Percentiles rank a stretch among this genome's conserved stretches.
Evolutionary conservation across 2,888 invertebrate species (phyloP).

Genomic region (Sipha maydis): DNA sequence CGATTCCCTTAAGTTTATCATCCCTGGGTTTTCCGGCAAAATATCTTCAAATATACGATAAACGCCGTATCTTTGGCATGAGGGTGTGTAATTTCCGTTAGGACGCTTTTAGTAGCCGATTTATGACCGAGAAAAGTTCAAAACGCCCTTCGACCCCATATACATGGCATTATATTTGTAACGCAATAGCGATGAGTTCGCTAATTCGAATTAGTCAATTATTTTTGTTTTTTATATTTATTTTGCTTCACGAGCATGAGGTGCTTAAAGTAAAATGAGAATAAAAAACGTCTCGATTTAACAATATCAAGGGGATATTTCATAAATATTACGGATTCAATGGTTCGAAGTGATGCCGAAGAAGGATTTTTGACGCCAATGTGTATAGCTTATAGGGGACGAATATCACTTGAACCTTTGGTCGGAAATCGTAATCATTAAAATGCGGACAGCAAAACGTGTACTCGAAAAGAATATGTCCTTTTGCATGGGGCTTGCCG

Average conservation of each 20-base stretch:
- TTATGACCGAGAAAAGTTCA: constrained; percentile 56
- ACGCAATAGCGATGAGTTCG: not conserved
- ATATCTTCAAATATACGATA: constrained; percentile 55
- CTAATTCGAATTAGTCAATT: constrained; percentile 37
- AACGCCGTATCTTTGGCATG: constrained; percentile 31
- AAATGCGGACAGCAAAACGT: constrained; percentile 14
- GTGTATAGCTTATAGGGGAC: not conserved
- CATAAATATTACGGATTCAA: constrained; percentile 49
- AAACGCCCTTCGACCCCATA: not conserved
- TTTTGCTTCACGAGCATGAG: not conserved
- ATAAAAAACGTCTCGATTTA: not conserved
- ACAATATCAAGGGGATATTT: constrained; percentile 39
- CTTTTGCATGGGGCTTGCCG: not conserved
- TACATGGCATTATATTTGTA: not conserved
- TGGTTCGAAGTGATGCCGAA: constrained; percentile 50
- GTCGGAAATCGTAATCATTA: constrained; percentile 53
- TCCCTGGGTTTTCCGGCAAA: constrained; percentile 23
- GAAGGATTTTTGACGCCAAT: constrained; percentile 58
- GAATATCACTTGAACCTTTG: constrained; percentile 45
- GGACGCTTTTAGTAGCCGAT: constrained; percentile 56
- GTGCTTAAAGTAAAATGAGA: constrained; percentile 28
- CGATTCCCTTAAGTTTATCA: constrained; percentile 49
- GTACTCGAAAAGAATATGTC: constrained; percentile 51
- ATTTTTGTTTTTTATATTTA: not conserved
- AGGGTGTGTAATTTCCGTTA: constrained; percentile 57